A percentile compares a stretch with the other conserved stretches of the same genome.
Evolutionary conservation across 2,888 invertebrate genomes (phyloP).

Genomic region (Meloe dianella): DNA sequence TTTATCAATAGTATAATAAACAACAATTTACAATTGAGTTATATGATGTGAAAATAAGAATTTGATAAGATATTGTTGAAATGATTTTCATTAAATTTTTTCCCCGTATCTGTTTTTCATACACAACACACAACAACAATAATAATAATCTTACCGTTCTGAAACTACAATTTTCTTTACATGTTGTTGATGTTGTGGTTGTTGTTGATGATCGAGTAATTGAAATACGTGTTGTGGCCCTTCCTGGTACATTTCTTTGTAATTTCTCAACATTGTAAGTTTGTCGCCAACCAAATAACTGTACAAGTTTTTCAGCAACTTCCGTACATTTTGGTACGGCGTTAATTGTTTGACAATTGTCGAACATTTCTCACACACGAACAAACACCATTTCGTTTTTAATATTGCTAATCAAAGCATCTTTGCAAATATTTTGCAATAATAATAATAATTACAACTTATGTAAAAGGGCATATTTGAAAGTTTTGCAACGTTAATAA

Average conservation of each 20-base stretch:
- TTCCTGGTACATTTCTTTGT: slow-evolving; percentile 66
- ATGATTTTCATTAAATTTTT: background rate
- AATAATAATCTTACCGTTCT: background rate
- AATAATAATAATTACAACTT: too few species aligned
- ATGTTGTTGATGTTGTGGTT: slow-evolving; percentile 33
- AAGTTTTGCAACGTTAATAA: background rate
- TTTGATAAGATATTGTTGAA: background rate
- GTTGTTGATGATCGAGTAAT: slow-evolving; percentile 56
- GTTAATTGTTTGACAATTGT: slow-evolving; percentile 50
- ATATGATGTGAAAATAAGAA: background rate
- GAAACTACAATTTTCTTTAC: background rate
- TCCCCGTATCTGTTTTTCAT: too few species aligned
- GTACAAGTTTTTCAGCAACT: slow-evolving; percentile 77
- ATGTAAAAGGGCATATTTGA: too few species aligned
- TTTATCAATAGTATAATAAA: background rate
- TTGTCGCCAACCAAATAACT: slow-evolving; percentile 80
- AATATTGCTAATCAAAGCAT: too few species aligned
- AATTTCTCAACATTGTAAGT: slow-evolving; percentile 81
- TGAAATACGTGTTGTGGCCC: slow-evolving; percentile 62
- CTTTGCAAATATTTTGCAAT: too few species aligned
- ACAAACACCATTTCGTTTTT: background rate
- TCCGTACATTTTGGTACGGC: slow-evolving; percentile 71
- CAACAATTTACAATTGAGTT: background rate
- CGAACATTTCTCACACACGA: slow-evolving; percentile 52
- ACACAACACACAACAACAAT: background rate